A percentile compares a stretch with the other conserved stretches of the same genome.
These are phyloP conservation scores for Phrynocephalus versicolor DNA, from an alignment of 2,113 vertebrate genomes.

Conservation along the genomic window DNA sequence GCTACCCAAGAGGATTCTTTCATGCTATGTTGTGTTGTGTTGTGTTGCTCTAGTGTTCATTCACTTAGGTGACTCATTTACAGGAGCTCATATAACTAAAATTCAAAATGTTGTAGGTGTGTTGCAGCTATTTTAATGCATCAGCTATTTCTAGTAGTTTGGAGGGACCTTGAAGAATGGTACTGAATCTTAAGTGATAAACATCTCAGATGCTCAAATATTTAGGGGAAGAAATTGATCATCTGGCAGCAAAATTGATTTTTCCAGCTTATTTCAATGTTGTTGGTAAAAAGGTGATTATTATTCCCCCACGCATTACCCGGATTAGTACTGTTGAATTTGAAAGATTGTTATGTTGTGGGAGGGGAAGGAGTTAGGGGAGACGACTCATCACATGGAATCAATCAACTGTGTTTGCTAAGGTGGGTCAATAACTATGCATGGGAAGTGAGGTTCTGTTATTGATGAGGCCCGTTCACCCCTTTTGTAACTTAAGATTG, in stretches of 20 bases:
- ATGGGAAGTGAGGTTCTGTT: not conserved
- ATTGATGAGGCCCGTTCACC: not conserved
- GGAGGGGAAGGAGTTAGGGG: not conserved
- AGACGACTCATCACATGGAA: not conserved
- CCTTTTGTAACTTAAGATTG: not conserved
- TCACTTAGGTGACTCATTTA: constrained; percentile 4
- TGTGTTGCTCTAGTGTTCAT: not conserved
- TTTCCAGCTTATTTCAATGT: not conserved
- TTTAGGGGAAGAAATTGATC: constrained; percentile 5
- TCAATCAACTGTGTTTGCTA: not conserved
- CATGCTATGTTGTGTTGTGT: not conserved
- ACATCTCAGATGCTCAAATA: not conserved
- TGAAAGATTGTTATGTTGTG: not conserved
- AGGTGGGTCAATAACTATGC: not conserved
- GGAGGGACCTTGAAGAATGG: not conserved
- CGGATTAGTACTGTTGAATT: not conserved
- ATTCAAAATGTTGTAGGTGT: not conserved
- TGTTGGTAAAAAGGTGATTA: not conserved
- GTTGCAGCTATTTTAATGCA: not conserved
- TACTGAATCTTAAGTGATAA: constrained; percentile 22
- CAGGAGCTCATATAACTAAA: not conserved
- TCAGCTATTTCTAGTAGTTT: not conserved
- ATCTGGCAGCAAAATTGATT: not conserved
- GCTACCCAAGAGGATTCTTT: not conserved
- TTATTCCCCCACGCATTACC: too few relatives aligned